Evolutionary conservation across 2,113 vertebrate species (phyloP), one percentile per base, ranked within the genome.

Genomic region (Crocuta crocuta): DNA sequence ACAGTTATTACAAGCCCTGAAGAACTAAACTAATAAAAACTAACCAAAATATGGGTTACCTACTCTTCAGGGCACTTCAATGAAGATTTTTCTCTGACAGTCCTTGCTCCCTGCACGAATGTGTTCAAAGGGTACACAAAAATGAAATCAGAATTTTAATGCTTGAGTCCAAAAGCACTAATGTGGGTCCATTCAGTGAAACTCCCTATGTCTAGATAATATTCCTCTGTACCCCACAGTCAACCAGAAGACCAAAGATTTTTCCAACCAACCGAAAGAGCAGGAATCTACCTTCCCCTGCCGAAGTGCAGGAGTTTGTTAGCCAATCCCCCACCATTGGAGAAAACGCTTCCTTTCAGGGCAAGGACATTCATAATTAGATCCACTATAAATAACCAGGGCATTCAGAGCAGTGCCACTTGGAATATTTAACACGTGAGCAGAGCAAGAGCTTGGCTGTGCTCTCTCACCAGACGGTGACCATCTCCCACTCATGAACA

Each of bases 361-460:
- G 28, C 66, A 96, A 94, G 78, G 89, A 55, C 84, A 66, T 45
- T 55, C 84, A 87, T 82, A 81, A 90, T 90, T 78, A 66, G 80
- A 92, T 24, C 31, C 19, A 45, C 94, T 94, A 66, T 66, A 92
- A 95, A 95, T 73, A 96, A 96, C 84, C 50, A 7, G 2, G 48
- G 23, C 8, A 3, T 50, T 81, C 39, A 86, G 71, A 78, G 24
- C 39, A 33, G 10, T 33, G 7, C 10, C 39, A 66, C 61, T 71
- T 21, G 55, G 53, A 85, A 15, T 58, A 48, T 17, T 71, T 43
- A 66, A 68, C 50, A 71, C 0, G 4, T 16, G 16, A 61, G 33
- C 35, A 50, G 24, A 23, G 24, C 45, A 80, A 39, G 76, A 61
- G 48, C 26, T 50, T 31, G 43, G 58, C 16, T 31, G 1, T 63